Conservation (phyloP, 2,888 invertebrate species). For the Eupithecia tripunctaria region DNA sequence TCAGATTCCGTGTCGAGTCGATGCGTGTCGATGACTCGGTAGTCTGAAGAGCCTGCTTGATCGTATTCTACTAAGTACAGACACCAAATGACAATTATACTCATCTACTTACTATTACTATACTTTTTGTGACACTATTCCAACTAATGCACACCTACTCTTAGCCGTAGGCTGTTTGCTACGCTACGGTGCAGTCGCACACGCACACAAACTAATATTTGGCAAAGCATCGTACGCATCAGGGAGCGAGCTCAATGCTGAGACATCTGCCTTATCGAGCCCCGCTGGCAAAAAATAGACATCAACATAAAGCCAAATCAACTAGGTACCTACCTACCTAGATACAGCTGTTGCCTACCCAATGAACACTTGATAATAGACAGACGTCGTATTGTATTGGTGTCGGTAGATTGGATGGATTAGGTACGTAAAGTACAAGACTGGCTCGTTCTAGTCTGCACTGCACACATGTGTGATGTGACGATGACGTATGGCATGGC, state of each 20-base stretch:
- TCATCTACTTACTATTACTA: too few species aligned
- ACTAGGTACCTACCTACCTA: neutral
- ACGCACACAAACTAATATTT: constrained; percentile 16
- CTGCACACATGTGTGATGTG: neutral
- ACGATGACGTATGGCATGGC: too few species aligned
- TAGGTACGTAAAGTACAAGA: neutral
- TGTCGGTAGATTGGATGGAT: neutral
- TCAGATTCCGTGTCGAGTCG: too few species aligned
- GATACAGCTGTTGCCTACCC: neutral
- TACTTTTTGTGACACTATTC: too few species aligned
- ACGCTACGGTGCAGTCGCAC: too few species aligned
- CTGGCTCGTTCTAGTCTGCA: neutral
- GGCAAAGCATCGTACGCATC: constrained; percentile 26
- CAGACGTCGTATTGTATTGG: neutral
- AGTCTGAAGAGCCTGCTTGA: too few species aligned
- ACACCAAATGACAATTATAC: too few species aligned
- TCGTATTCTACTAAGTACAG: too few species aligned
- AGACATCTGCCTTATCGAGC: constrained; percentile 30
- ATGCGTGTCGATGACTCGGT: too few species aligned
- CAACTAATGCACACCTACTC: too few species aligned
- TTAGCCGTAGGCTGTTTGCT: too few species aligned
- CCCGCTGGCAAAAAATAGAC: constrained; percentile 19
- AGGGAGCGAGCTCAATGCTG: constrained; percentile 36
- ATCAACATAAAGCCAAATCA: constrained; percentile 16
- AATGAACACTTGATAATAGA: constrained; percentile 10